Conservation (phyloP, 2,113 vertebrate species). For the Morone saxatilis region DNA sequence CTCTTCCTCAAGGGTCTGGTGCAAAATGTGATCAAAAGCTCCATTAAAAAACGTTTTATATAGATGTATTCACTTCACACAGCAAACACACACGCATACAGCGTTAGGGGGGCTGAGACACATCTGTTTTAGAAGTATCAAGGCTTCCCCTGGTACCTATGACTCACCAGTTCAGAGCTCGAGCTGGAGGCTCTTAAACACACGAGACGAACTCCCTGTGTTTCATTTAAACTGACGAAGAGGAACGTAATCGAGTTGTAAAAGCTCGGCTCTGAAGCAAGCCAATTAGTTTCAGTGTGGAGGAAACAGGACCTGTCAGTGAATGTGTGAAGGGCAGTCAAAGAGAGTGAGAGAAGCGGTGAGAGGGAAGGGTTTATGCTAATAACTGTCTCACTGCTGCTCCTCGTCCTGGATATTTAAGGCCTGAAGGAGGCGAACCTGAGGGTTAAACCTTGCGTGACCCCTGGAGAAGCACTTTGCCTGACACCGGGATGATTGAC, state of each 20-base stretch:
- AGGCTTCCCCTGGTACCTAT: neutral
- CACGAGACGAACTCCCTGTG: slow-evolving; percentile 13
- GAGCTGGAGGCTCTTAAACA: slow-evolving; percentile 5
- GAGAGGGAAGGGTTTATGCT: slow-evolving; percentile 49
- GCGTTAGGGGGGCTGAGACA: neutral
- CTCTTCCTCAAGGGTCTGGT: neutral
- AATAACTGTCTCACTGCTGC: slow-evolving; percentile 44
- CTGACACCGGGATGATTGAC: slow-evolving; percentile 57
- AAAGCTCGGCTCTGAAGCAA: slow-evolving; percentile 19
- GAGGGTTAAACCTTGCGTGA: slow-evolving; percentile 41
- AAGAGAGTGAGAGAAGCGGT: neutral
- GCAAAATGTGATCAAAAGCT: neutral
- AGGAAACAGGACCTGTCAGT: slow-evolving; percentile 45
- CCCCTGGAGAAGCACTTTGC: slow-evolving; percentile 58
- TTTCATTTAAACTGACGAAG: slow-evolving; percentile 10
- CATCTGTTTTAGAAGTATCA: neutral
- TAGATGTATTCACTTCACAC: neutral
- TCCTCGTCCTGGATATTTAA: slow-evolving; percentile 45
- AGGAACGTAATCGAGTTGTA: slow-evolving; percentile 21
- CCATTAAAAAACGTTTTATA: neutral
- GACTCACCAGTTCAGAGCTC: slow-evolving; percentile 13
- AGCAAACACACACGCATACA: slow-evolving; percentile 2
- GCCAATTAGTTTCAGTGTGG: slow-evolving; percentile 45
- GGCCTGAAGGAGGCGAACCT: slow-evolving; percentile 45
- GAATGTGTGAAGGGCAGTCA: slow-evolving; percentile 45